Conservation (phyloP, 2,113 vertebrate species). For the Uropsilus gracilis region DNA sequence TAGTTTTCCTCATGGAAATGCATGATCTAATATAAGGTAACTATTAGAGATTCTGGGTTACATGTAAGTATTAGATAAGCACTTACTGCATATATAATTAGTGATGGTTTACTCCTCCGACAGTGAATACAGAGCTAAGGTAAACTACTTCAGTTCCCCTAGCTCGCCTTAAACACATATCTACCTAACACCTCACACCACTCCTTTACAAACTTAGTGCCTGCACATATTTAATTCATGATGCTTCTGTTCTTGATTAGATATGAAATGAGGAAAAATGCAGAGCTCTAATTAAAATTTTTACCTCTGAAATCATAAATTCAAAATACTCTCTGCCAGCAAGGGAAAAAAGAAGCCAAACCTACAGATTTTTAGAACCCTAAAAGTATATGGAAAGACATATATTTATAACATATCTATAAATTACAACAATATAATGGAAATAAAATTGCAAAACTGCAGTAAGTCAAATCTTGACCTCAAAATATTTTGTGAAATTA, state of each 20-base stretch:
- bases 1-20: not conserved
- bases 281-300: not conserved
- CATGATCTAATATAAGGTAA: not conserved
- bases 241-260: not conserved
- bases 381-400: not conserved
- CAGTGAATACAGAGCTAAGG: not conserved
- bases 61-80: not conserved
- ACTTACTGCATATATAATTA: not conserved
- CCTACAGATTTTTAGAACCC: not conserved
- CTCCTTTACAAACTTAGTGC: not conserved
- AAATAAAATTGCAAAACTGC: not conserved
- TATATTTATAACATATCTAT: not conserved
- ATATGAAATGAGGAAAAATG: not conserved
- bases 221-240: not conserved
- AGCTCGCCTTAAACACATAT: not conserved
- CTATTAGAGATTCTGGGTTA: not conserved
- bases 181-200: not conserved
- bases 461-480: not conserved
- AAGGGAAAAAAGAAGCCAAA: not conserved
- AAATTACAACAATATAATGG: not conserved
- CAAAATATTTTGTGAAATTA: not conserved
- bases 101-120: not conserved
- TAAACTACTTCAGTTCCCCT: not conserved
- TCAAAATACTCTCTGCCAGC: not conserved
- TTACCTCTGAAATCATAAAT: not conserved